Evolutionary conservation across 2,888 invertebrate genomes (phyloP).

Genomic region (Melanostoma mellinum): DNA sequence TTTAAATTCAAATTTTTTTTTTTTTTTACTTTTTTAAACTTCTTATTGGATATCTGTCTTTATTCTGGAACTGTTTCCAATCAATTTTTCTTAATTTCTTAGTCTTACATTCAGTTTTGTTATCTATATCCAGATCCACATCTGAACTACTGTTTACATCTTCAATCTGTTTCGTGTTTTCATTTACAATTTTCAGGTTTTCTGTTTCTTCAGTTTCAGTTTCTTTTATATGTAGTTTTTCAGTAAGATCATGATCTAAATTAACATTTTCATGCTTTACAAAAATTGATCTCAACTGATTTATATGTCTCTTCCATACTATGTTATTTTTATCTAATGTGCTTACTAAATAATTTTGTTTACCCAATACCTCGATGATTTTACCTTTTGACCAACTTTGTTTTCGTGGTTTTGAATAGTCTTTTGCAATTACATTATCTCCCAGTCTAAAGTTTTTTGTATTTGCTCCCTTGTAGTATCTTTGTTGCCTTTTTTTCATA

Average conservation of each 20-base stretch:
- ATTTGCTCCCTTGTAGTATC: neutral
- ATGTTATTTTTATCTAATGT: neutral
- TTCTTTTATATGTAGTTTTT: neutral
- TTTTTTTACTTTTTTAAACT: constrained; percentile 6
- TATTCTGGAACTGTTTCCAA: constrained; percentile 5
- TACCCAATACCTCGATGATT: constrained; percentile 1
- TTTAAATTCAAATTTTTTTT: neutral
- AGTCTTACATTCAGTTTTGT: neutral
- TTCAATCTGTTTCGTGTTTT: neutral
- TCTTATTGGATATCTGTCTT: constrained; percentile 17
- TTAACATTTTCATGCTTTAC: constrained; percentile 5
- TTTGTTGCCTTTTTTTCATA: constrained; percentile 11
- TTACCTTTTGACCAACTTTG: constrained; percentile 12
- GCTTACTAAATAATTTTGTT: neutral
- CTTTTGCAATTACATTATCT: constrained; percentile 1
- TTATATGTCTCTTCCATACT: constrained; percentile 8
- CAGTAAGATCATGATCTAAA: constrained; percentile 10
- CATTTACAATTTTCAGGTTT: neutral
- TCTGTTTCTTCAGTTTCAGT: neutral
- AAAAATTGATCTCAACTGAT: constrained; percentile 6
- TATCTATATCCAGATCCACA: neutral
- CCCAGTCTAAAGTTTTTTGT: neutral
- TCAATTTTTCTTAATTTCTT: constrained; percentile 3
- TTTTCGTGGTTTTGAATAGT: constrained; percentile 7
- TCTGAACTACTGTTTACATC: neutral